Evolutionary conservation across 2,888 invertebrate species (phyloP), one percentile per base, ranked within the genome.

Genomic region (Drosophila yooni): DNA sequence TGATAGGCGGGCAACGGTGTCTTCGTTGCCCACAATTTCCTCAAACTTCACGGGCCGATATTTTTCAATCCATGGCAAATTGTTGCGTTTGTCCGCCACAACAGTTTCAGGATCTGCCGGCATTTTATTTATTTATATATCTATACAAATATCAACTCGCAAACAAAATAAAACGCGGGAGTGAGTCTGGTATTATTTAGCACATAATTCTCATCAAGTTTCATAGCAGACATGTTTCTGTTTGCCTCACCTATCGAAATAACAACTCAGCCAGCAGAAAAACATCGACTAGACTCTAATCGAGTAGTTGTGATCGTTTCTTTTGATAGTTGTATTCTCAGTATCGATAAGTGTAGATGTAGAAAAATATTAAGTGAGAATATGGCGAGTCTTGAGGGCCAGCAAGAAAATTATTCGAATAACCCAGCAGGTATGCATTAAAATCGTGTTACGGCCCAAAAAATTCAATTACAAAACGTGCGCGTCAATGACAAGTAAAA

Each of bases 11-110:
- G 95, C 94, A 73, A 99, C 96, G 0, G 99, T 99, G 83, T 99
- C 98, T 91, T 98, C 97, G 92, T 99, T 99, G 29, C 99, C 99
- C 3, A 93, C 93, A 74, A 93, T 97, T 86, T 99, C 99, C 11
- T 95, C 94, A 91, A 99, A 97, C 53, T 95, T 95, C 70, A 95
- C 95, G 0, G 99, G 99, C 25, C 99, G 95, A 93, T 98, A 99
- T 92, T 99, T 99, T 92, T 99, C 99, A 81, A 99, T 98, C 99
- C 93, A 93, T 29, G 93, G 93, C 52, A 93, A 83, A 78, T 92
- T 91, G 3, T 82, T 91, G 18, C 86, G 88, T 60, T 91, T 93
- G 15, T 89, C 81, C 4, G 82, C 85, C 6, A 90, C 87, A 0
- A 59, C 51, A 7, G 27, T 33, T 40, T 89, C 88, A 1, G 74